phyloP scores from a whole-genome alignment of 2,113 vertebrate species.

The Poeciliopsis turrubarensis region DNA sequence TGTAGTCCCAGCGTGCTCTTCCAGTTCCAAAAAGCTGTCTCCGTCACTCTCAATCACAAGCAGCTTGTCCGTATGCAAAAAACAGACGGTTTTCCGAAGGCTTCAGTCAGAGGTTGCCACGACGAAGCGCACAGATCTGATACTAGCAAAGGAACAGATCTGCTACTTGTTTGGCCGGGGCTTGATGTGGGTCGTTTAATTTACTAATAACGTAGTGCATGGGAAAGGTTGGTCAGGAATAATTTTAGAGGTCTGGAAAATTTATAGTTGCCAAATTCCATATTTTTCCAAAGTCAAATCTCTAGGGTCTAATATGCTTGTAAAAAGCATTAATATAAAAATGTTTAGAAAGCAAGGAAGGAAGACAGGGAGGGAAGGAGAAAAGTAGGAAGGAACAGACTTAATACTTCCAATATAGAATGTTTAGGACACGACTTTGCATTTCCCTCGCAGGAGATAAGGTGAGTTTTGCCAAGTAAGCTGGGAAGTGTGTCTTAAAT shows the following conservation, averaged over 20 bases:
- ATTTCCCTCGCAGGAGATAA: too few relatives aligned
- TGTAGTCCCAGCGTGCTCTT: constrained; percentile 28
- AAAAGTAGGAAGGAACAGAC: too few relatives aligned
- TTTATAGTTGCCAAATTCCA: neutral
- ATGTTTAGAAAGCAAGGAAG: neutral
- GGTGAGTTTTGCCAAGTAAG: too few relatives aligned
- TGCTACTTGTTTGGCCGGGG: constrained; percentile 10
- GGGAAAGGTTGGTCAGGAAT: neutral
- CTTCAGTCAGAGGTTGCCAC: constrained; percentile 29
- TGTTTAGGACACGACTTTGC: too few relatives aligned
- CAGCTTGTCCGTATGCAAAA: constrained; percentile 26
- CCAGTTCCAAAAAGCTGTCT: constrained; percentile 60
- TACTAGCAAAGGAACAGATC: neutral
- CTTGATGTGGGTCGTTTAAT: neutral
- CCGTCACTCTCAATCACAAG: constrained; percentile 57
- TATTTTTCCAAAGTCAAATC: neutral
- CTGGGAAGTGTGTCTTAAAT: too few relatives aligned
- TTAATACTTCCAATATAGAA: too few relatives aligned
- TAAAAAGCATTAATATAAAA: neutral
- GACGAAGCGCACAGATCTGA: constrained; percentile 3
- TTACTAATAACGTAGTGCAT: neutral
- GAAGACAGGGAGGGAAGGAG: neutral
- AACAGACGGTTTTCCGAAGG: constrained; percentile 28
- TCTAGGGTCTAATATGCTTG: neutral
- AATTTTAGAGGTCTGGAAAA: neutral